Conservation (phyloP, 2,797 vertebrate genomes). For the Myripristis jacobus region DNA sequence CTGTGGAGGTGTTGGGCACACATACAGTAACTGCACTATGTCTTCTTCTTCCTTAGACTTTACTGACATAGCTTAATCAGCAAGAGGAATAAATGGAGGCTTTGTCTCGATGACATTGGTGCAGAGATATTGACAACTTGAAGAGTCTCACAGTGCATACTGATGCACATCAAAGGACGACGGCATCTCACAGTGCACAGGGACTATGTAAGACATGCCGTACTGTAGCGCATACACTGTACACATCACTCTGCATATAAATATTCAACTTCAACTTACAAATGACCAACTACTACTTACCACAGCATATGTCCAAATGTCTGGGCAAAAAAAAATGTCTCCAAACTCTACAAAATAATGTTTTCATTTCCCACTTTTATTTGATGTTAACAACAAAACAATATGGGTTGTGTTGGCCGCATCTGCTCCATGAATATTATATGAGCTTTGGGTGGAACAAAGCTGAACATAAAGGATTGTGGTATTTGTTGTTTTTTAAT, state of each 20-base stretch:
- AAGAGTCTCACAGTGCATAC: slow-evolving; percentile 55
- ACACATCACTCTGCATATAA: too few relatives aligned
- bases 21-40: slow-evolving; percentile 11
- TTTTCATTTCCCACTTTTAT: slow-evolving; percentile 9
- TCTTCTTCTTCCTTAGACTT: slow-evolving; percentile 40
- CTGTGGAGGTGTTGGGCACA: slow-evolving; percentile 61
- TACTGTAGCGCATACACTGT: too few relatives aligned
- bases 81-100: slow-evolving; percentile 33
- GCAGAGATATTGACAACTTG: slow-evolving; percentile 57
- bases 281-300: too few relatives aligned
- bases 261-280: neutral
- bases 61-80: slow-evolving; percentile 54
- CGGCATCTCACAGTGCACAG: neutral
- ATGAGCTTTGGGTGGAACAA: slow-evolving; percentile 48
- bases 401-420: slow-evolving; percentile 24
- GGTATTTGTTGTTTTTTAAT: slow-evolving; percentile 73
- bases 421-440: slow-evolving; percentile 13
- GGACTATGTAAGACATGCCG: neutral
- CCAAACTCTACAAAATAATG: neutral
- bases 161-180: slow-evolving; percentile 45
- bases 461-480: slow-evolving; percentile 57
- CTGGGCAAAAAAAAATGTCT: neutral
- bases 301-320: neutral
- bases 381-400: slow-evolving; percentile 1
- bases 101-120: slow-evolving; percentile 53